phyloP scores from a whole-genome alignment of 2,888 invertebrate genomes.

The Slavum lentiscoides region DNA sequence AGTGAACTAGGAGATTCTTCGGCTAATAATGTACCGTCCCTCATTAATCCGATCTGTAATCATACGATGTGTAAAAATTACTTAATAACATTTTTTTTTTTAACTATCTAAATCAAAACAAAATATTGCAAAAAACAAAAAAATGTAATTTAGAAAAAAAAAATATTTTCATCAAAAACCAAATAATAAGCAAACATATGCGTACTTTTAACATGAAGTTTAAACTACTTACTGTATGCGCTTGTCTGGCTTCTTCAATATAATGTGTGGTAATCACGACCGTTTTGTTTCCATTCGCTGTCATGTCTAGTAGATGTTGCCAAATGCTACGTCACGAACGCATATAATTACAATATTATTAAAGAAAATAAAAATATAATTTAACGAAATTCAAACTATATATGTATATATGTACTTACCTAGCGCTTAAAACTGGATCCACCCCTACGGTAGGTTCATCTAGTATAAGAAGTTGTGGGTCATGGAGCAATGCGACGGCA shows the following conservation, averaged over 20 bases:
- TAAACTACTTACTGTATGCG: slow-evolving; percentile 68
- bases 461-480: slow-evolving; percentile 82
- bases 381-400: background rate
- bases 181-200: background rate
- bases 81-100: background rate
- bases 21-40: slow-evolving; percentile 81
- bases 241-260: slow-evolving; percentile 87
- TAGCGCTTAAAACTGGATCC: slow-evolving; percentile 73
- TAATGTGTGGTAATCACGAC: slow-evolving; percentile 94
- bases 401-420: slow-evolving; percentile 49
- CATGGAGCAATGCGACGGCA: slow-evolving; percentile 84
- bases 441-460: slow-evolving; percentile 95
- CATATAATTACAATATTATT: background rate
- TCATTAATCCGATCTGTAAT: slow-evolving; percentile 82
- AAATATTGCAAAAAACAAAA: background rate
- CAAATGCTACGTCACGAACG: slow-evolving; percentile 72
- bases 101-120: background rate
- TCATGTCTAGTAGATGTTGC: slow-evolving; percentile 77
- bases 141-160: background rate
- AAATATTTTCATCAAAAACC: background rate
- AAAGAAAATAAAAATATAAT: no score
- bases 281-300: slow-evolving; percentile 72
- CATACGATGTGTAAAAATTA: slow-evolving; percentile 5
- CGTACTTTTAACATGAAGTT: no score
- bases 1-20: slow-evolving; percentile 80